Base-by-base conservation (phyloP, 1,140 invertebrate species). In the Ceratosolen solmsi region DNA sequence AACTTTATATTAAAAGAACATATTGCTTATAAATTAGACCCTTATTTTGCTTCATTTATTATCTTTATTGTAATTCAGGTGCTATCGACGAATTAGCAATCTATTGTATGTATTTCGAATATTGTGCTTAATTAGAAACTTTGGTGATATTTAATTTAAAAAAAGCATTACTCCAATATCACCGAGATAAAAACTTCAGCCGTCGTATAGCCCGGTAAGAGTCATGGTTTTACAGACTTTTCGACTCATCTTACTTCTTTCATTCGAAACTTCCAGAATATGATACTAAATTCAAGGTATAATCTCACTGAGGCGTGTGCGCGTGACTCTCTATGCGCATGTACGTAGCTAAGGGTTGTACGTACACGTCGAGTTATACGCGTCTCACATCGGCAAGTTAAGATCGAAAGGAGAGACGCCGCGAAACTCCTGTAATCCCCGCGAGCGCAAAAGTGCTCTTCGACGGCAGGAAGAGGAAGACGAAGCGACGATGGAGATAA, bases 241-340 rank as follows among this genome's bases (percentile, higher is more conserved):
- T 74, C 27, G 58, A 74, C 27, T 74, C 38, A 27, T 72, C 70
- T 63, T 63, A 27, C 36, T 63, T 30, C 11, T 74, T 30, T 30
- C 30, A 20, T 9, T 17, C 36, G 41, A 85, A 87, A 85, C 83
- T 85, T 86, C 84, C 33, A 49, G 75, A 84, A 83, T 73, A 84
- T 82, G 82, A 80, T 72, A 83, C 80, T 86, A 84, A 86, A 87
- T 86, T 85, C 82, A 84, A 84, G 76, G 63, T 84, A 82, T 73
- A 75, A 76, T 72, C 84, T 83, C 83, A 83, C 80, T 46, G 84
- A 63, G 60, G 70, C 81, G 73, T 73, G 51, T n/a, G n/a, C n/a
- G n/a, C n/a, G n/a, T n/a, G n/a, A n/a, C n/a, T n/a, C n/a, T n/a
- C 25, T 25, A 22, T 73, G 60, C 68, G 80, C 58, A 30, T 20